These are phyloP conservation scores for Pteropus alecto DNA, from an alignment of 2,113 vertebrate genomes.

Conservation along the genomic window DNA sequence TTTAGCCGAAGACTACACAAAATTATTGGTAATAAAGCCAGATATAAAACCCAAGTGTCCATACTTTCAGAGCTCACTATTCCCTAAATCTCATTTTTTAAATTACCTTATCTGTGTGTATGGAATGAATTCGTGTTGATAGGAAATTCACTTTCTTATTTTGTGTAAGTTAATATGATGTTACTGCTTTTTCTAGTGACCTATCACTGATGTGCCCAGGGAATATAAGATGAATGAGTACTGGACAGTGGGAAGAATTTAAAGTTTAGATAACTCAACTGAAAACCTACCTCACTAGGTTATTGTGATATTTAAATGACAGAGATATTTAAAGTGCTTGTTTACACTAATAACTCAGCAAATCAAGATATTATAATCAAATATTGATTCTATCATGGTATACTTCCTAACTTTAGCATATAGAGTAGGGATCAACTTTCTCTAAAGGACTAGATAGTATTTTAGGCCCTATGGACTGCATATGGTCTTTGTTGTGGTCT, in stretches of 20 bases:
- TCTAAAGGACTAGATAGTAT: neutral
- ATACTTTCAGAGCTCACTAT: neutral
- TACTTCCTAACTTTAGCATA: neutral
- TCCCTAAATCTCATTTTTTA: neutral
- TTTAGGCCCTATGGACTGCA: neutral
- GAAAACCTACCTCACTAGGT: neutral
- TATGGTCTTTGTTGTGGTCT: neutral
- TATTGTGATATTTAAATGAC: constrained; percentile 10
- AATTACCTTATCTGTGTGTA: neutral
- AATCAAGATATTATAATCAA: constrained; percentile 15
- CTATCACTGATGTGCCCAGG: neutral
- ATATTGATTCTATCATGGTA: neutral
- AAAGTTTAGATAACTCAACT: constrained; percentile 28
- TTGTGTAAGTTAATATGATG: neutral
- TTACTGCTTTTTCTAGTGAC: neutral
- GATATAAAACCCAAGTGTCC: neutral
- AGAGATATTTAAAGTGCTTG: constrained; percentile 27
- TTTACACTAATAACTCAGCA: constrained; percentile 39
- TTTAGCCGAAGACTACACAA: neutral
- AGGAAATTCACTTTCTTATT: neutral
- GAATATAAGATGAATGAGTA: neutral
- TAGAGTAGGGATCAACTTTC: neutral
- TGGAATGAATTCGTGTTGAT: neutral
- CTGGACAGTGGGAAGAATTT: neutral
- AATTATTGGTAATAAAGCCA: neutral